Evolutionary conservation across 1,140 invertebrate species (phyloP), one percentile per base, ranked within the genome.

Genomic region (Tigriopus japonicus): DNA sequence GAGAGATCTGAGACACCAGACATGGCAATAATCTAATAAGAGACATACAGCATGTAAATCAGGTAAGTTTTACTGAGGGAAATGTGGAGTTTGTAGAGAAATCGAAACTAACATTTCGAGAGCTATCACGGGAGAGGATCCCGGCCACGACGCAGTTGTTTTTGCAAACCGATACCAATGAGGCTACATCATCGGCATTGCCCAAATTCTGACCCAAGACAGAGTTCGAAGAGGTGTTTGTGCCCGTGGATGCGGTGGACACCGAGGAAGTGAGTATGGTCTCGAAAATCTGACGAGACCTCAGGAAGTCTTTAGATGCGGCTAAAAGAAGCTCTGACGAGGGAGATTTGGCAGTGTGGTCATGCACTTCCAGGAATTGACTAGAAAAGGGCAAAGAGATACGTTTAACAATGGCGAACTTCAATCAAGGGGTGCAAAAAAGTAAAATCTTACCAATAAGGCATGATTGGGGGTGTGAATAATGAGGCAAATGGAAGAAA

Each of bases 401-500:
- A 5, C 28, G 28, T 35, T 35, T 35, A n/a, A n/a, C n/a, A n/a
- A n/a, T n/a, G n/a, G n/a, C n/a, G n/a, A n/a, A n/a, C n/a, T n/a
- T n/a, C n/a, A n/a, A n/a, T n/a, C n/a, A n/a, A n/a, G n/a, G n/a
- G n/a, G n/a, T n/a, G n/a, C n/a, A n/a, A n/a, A n/a, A n/a, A n/a
- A n/a, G n/a, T n/a, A n/a, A n/a, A n/a, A n/a, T n/a, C n/a, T 17
- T 58, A 58, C 55, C 55, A 5, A 42, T 58, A 58, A 10, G 17
- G 55, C 55, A 58, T 58, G 17, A 42, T 17, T 17, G 90, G 88
- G 15, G 92, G 92, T 0, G 86, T 86, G n/a, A 84, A 75, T 1
- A 95, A 77, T 24, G 81, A 79, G 19, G 81, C 81, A 69, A 97
- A 90, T 6, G 92, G 87, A 12, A 83, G 79, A 76, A 97, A 89